These are phyloP conservation scores for Ormyrus rosae DNA, from an alignment of 2,888 invertebrate genomes.

Conservation along the genomic window DNA sequence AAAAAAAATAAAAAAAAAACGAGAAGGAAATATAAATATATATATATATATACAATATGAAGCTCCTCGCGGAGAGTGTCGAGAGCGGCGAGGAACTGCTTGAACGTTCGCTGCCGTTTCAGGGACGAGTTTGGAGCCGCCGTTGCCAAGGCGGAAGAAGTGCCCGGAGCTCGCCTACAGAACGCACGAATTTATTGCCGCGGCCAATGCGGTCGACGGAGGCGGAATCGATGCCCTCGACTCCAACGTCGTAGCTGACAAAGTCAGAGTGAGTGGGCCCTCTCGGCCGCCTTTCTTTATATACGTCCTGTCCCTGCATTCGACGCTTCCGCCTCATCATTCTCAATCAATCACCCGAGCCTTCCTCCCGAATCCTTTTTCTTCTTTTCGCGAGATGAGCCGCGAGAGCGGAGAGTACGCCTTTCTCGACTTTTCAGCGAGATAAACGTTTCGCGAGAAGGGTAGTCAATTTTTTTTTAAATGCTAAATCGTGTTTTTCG, in stretches of 20 bases:
- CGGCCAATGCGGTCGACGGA: slow-evolving; percentile 75
- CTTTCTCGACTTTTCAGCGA: too few species aligned
- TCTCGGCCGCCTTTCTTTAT: not conserved
- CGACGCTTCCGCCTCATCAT: too few species aligned
- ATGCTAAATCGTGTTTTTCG: too few species aligned
- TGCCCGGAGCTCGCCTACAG: slow-evolving; percentile 92
- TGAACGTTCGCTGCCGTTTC: slow-evolving; percentile 59
- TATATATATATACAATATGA: too few species aligned
- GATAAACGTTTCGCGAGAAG: too few species aligned
- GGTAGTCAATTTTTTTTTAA: too few species aligned
- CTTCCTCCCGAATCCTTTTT: too few species aligned
- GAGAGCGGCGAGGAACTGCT: not conserved
- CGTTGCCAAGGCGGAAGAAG: slow-evolving; percentile 91
- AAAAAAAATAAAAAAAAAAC: not conserved
- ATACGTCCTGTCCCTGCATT: too few species aligned
- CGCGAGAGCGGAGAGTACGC: too few species aligned
- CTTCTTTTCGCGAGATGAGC: too few species aligned
- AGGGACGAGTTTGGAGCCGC: slow-evolving; percentile 84
- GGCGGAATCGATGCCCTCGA: slow-evolving; percentile 80
- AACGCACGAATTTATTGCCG: slow-evolving; percentile 87
- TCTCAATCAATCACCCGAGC: too few species aligned
- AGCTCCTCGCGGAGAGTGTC: not conserved
- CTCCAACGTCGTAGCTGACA: slow-evolving; percentile 79
- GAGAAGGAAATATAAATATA: not conserved
- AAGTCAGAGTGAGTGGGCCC: slow-evolving; percentile 79